Base-by-base conservation (phyloP, 2,113 vertebrate species). In the Sinocyclocheilus anshuiensis region DNA sequence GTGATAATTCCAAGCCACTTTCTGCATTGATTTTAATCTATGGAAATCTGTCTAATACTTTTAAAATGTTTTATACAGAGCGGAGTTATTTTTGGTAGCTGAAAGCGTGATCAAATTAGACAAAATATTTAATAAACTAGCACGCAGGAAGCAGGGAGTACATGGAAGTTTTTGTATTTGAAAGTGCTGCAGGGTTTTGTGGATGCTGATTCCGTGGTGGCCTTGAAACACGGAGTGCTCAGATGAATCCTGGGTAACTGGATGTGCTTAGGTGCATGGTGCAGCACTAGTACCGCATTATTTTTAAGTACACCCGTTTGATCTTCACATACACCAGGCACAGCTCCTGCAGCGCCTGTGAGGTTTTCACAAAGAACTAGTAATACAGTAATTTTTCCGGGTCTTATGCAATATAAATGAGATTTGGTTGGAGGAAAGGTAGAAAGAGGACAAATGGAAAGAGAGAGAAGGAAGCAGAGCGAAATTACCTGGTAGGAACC, bases 371-470 rank as follows among this genome's bases (percentile, higher is more conserved):
- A 81, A 63, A 81, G 59, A 65, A 42, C 78, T 42, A 48, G 33
- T 63, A 45, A 61, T 45, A 63, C 33, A 61, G 79, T 48, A 6
- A 67, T 42, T 81, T 61, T 61, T 80, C 42, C 2, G 13, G 16
- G 15, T 48, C 63, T 82, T 82, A 53, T 82, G 42, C 42, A 69
- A 69, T 81, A 50, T 81, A 65, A 65, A 81, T 81, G 59, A 82
- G 80, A 48, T 82, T 69, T 33, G 10, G 45, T 42, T 36, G 53
- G 33, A 80, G 76, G 29, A 45, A 57, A 24, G 79, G 7, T 45
- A 50, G 50, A 1, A 8, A 4, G 76, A 55, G 79, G 59, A 65
- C n/a, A 81, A 42, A 81, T 50, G 80, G 63, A 15, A 69, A 13
- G 24, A 29, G n/a, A 36, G 45, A 67, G 63, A 50, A 69, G 16